Conservation (phyloP, 2,888 invertebrate genomes). For the Ectemnius continuus region DNA sequence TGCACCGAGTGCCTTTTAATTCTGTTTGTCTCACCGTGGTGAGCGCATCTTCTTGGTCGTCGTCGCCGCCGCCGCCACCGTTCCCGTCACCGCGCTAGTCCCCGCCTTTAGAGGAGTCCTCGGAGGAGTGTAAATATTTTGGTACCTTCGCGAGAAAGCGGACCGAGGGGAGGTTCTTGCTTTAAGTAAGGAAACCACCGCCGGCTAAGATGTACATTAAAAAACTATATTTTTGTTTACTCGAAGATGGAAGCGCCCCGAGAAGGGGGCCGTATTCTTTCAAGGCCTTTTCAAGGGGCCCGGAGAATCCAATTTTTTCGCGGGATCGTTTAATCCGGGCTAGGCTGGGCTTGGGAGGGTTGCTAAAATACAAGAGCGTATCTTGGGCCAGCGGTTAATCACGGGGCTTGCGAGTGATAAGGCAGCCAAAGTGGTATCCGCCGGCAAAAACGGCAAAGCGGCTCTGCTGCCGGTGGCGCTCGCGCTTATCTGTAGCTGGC, state of each 20-base stretch:
- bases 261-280: not conserved
- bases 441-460: not conserved
- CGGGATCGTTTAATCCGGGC: no score
- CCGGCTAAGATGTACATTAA: constrained; percentile 3
- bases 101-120: constrained; percentile 22
- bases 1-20: constrained; percentile 60
- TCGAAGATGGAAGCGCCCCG: not conserved
- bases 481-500: constrained; percentile 7
- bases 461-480: not conserved
- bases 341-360: no score
- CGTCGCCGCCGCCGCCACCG: no score
- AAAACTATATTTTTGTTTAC: constrained; percentile 26
- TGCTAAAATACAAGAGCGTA: not conserved
- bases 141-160: constrained; percentile 18
- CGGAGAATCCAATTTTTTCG: no score
- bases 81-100: constrained; percentile 17
- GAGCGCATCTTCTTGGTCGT: no score
- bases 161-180: constrained; percentile 9
- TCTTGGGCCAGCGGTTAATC: not conserved
- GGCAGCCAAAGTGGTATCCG: constrained; percentile 2
- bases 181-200: not conserved
- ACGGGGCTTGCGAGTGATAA: constrained; percentile 5
- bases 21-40: constrained; percentile 51
- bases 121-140: constrained; percentile 43
- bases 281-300: no score